Evolutionary conservation across 2,888 invertebrate species (phyloP).

Genomic region (Trachelus troglodyta): DNA sequence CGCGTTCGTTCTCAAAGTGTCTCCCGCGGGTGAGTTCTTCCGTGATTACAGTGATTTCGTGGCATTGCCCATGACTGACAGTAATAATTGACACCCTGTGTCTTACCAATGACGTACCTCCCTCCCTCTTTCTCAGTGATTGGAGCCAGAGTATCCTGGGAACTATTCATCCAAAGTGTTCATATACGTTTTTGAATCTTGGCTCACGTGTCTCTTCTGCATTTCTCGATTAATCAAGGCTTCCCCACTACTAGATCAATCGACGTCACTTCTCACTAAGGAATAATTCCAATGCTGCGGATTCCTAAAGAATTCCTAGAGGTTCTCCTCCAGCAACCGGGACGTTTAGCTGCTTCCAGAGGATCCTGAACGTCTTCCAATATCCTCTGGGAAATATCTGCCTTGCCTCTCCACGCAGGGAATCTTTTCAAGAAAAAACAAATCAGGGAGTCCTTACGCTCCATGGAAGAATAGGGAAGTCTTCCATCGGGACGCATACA

Average conservation of each 20-base stretch:
- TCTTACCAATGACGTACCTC: neutral
- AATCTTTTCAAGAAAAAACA: neutral
- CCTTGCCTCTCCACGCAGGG: neutral
- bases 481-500: neutral
- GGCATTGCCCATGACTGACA: neutral
- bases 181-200: neutral
- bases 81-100: neutral
- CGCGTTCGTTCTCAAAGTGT: neutral
- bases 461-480: neutral
- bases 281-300: neutral
- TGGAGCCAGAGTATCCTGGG: neutral
- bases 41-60: neutral
- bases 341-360: neutral
- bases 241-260: neutral
- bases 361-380: neutral
- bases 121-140: neutral
- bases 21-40: neutral
- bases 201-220: neutral
- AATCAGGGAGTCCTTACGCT: neutral
- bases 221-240: neutral
- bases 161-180: neutral
- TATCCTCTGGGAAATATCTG: neutral
- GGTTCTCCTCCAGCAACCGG: neutral
- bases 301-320: neutral
- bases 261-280: neutral